These are phyloP conservation scores for Pyxicephalus adspersus DNA, from an alignment of 2,113 vertebrate genomes.

Conservation along the genomic window DNA sequence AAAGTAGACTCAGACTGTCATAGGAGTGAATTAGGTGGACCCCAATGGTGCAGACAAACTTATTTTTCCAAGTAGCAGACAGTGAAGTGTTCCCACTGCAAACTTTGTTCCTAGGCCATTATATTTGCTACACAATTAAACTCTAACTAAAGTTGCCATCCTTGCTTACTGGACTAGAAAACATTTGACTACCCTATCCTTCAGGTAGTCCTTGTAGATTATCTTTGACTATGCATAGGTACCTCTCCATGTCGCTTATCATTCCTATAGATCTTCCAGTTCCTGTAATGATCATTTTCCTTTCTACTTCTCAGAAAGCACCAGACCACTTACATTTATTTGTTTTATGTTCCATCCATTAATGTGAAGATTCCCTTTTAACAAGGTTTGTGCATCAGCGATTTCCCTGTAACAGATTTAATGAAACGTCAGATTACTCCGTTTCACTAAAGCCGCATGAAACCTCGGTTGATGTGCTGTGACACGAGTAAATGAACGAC, in stretches of 20 bases:
- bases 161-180: no score
- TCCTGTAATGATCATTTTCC: no score
- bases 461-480: constrained; percentile 14
- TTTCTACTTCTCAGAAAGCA: not conserved
- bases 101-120: no score
- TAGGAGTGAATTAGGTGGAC: no score
- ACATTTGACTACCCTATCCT: no score
- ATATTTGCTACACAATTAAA: no score
- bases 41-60: no score
- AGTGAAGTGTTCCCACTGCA: no score
- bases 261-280: not conserved
- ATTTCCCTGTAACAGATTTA: constrained; percentile 30
- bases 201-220: no score
- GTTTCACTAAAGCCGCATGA: constrained; percentile 16
- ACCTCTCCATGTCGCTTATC: not conserved
- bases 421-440: constrained; percentile 10
- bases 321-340: not conserved
- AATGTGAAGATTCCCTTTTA: constrained; percentile 22
- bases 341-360: not conserved
- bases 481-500: constrained; percentile 18
- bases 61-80: no score
- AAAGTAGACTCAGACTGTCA: no score
- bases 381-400: not conserved
- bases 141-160: no score
- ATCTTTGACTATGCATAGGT: not conserved